Base-by-base conservation (phyloP, 64 coral and sea anemone genomes). In the Dendronephthya gigantea region DNA sequence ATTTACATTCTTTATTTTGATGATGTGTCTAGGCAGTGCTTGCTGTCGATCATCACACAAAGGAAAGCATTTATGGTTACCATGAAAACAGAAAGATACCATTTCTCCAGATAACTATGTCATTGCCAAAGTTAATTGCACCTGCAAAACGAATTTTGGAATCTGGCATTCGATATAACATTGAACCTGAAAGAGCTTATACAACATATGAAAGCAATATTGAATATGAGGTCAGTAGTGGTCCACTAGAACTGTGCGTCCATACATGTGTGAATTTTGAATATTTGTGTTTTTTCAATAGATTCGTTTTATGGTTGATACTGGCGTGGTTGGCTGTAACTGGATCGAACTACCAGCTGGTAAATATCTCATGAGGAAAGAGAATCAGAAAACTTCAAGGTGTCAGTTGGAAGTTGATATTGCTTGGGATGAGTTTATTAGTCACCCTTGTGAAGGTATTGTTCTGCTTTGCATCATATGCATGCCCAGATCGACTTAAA, bases 21-120 rank as follows among this genome's bases (percentile, higher is more conserved):
- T 45, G 41, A 6, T 45, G 4, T 45, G 11, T 45, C 41, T 35
- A 98, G 95, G 90, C 92, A 82, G 92, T 98, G 4, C 72, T 98
- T 56, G 95, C 95, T 62, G 92, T 98, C 19, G 95, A 98, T 40
- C 93, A 85, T 75, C 82, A 69, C 43, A 93, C 82, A n/a, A 98
- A 93, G 83, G 95, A 98, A 72, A 98, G 95, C 30, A 98, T 98
- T 12, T 98, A 98, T 93, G 95, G 95, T 83, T 98, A 87, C 82
- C 92, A 98, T 92, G 75, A 55, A 17, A 98, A 98, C 75, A 98
- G 38, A 50, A 98, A 98, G 85, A 83, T 85, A 0, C 87, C 85
- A 50, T 98, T 98, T 72, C 82, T 98, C 7, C 68, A 83, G 16
- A 90, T 98, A 17, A 98, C 95, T 30, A 90, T 98, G 81, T 92